Conservation (phyloP, 2,888 invertebrate genomes). For the Leptopilina syphax region DNA sequence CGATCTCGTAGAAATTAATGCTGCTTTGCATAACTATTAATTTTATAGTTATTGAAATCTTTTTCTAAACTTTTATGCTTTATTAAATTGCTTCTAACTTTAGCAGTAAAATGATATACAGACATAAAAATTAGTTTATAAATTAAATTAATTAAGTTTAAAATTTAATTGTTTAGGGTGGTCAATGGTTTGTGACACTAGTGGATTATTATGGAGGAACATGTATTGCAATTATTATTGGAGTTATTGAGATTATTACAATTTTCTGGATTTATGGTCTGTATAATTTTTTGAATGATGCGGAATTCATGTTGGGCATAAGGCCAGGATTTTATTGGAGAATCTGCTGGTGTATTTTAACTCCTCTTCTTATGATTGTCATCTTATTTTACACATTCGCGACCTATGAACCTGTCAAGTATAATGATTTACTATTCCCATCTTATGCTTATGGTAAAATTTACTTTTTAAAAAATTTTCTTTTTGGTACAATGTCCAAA, state of each 20-base stretch:
- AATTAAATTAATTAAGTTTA: no score
- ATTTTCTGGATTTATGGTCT: slow-evolving; percentile 87
- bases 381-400: slow-evolving; percentile 86
- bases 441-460: slow-evolving; percentile 80
- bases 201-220: slow-evolving; percentile 88
- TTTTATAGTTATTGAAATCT: not conserved
- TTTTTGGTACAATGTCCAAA: not conserved
- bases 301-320: slow-evolving; percentile 88
- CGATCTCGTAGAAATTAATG: no score
- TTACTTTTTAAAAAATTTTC: not conserved
- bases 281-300: slow-evolving; percentile 83
- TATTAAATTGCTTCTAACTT: not conserved
- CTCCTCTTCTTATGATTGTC: slow-evolving; percentile 83
- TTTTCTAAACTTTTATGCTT: slow-evolving; percentile 2
- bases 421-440: slow-evolving; percentile 81
- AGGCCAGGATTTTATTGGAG: slow-evolving; percentile 87
- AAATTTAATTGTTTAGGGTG: slow-evolving; percentile 79
- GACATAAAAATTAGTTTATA: no score
- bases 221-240: slow-evolving; percentile 84
- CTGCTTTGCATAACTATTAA: not conserved
- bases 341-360: slow-evolving; percentile 86
- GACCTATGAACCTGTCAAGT: slow-evolving; percentile 81
- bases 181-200: slow-evolving; percentile 85
- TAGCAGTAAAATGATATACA: no score
- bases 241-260: slow-evolving; percentile 83